Evolutionary conservation across 2,888 invertebrate species (phyloP).

Genomic region (Onthophagus sagittarius): DNA sequence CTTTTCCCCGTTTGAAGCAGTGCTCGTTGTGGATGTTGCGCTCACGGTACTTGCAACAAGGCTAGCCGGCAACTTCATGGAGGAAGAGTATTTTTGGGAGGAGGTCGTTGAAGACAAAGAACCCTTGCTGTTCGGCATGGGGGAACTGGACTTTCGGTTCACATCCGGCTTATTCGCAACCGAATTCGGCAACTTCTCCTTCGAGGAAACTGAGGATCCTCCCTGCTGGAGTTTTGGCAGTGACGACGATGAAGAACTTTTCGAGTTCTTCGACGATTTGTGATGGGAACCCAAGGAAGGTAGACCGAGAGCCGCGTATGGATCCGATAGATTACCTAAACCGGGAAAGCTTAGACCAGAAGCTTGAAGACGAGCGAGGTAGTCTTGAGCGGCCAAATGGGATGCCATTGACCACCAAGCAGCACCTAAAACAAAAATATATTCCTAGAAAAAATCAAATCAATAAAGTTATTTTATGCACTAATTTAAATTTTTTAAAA

Average conservation of each 20-base stretch:
- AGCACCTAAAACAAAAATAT: slow-evolving; percentile 56
- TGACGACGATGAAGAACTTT: slow-evolving; percentile 32
- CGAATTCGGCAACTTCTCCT: slow-evolving; percentile 27
- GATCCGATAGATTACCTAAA: slow-evolving; percentile 56
- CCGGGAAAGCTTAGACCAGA: slow-evolving; percentile 71
- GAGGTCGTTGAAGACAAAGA: slow-evolving; percentile 25
- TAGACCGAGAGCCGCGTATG: slow-evolving; percentile 55
- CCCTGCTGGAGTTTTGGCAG: slow-evolving; percentile 30
- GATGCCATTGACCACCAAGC: slow-evolving; percentile 92
- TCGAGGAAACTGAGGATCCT: slow-evolving; percentile 16
- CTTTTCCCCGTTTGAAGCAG: slow-evolving; percentile 45
- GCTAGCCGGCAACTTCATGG: slow-evolving; percentile 42
- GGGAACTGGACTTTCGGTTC: slow-evolving; percentile 30
- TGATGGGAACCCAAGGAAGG: slow-evolving; percentile 47
- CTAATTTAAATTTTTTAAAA: not conserved
- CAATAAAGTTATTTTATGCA: too few relatives aligned
- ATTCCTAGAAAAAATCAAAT: too few relatives aligned
- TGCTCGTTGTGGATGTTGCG: slow-evolving; percentile 31
- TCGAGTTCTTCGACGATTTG: slow-evolving; percentile 35
- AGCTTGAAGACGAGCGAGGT: slow-evolving; percentile 77
- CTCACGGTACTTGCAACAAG: slow-evolving; percentile 31
- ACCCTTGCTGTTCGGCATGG: slow-evolving; percentile 35
- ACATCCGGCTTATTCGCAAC: slow-evolving; percentile 33
- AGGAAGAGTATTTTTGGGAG: slow-evolving; percentile 16
- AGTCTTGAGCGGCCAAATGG: slow-evolving; percentile 84